Conservation (phyloP, 2,888 invertebrate genomes). For the Drosophila rubida region DNA sequence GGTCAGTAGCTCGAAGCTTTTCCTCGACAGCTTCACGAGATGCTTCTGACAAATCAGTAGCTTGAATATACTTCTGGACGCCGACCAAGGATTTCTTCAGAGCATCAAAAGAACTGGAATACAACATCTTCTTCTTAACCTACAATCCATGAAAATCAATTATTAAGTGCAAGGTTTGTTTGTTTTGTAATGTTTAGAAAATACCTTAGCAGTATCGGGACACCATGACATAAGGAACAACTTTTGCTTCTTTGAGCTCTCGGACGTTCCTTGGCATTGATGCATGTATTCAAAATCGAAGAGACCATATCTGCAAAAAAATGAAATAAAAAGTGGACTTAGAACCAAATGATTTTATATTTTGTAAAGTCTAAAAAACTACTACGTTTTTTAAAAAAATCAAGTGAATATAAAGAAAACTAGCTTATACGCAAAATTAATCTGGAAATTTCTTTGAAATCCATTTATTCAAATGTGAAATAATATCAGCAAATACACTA, state of each 20-base stretch:
- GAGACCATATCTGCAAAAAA: constrained; percentile 91
- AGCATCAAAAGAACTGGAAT: constrained; percentile 98
- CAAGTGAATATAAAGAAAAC: no score
- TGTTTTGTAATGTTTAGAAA: neutral
- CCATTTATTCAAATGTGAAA: no score
- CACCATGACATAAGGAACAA: constrained; percentile 99
- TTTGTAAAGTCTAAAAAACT: no score
- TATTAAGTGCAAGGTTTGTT: neutral
- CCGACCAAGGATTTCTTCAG: constrained; percentile 98
- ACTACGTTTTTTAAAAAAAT: no score
- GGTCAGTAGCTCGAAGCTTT: constrained; percentile 96
- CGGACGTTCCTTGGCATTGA: constrained; percentile 98
- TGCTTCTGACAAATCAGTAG: constrained; percentile 97
- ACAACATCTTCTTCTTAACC: constrained; percentile 94
- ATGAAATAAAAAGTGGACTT: no score
- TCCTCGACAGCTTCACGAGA: constrained; percentile 97
- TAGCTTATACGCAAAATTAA: no score
- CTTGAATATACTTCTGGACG: constrained; percentile 98
- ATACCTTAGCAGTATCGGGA: constrained; percentile 97
- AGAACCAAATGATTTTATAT: no score
- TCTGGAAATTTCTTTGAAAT: no score
- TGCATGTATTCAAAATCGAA: constrained; percentile 99
- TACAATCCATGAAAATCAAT: constrained; percentile 41
- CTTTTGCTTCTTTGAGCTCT: constrained; percentile 98
- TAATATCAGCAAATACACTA: no score